phyloP scores from a whole-genome alignment of 2,113 vertebrate genomes.

The Sebastes fasciatus region DNA sequence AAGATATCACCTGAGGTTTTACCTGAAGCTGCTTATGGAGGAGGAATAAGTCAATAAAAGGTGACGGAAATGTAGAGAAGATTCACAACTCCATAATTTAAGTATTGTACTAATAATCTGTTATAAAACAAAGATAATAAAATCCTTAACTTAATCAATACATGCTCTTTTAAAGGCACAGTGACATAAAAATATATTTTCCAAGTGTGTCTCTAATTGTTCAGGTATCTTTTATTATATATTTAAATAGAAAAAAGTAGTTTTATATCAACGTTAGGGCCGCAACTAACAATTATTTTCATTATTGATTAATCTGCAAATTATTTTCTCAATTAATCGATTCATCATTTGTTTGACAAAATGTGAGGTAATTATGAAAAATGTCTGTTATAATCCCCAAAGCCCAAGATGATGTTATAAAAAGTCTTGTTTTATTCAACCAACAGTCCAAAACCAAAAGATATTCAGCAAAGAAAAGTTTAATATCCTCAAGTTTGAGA shows the following conservation, averaged over 20 bases:
- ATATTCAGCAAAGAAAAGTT: background rate
- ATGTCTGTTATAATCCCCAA: background rate
- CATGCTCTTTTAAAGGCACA: background rate
- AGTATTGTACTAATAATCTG: background rate
- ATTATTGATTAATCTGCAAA: background rate
- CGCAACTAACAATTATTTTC: background rate
- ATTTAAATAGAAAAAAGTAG: background rate
- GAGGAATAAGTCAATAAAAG: background rate
- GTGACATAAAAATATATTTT: background rate
- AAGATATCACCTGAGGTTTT: background rate
- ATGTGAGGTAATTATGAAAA: background rate
- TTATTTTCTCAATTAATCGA: too few relatives aligned
- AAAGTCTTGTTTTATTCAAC: background rate
- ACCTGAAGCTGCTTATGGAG: too few relatives aligned
- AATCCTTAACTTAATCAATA: background rate
- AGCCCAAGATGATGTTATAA: background rate
- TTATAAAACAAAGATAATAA: background rate
- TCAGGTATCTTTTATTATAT: background rate
- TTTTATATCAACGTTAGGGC: background rate
- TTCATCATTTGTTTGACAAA: background rate
- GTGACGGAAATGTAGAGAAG: too few relatives aligned
- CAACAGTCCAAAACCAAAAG: background rate
- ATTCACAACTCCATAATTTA: background rate
- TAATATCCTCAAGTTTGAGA: background rate
- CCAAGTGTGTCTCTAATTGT: background rate